These are phyloP conservation scores for Eretmocerus hayati DNA, from an alignment of 2,888 invertebrate species.

Conservation along the genomic window DNA sequence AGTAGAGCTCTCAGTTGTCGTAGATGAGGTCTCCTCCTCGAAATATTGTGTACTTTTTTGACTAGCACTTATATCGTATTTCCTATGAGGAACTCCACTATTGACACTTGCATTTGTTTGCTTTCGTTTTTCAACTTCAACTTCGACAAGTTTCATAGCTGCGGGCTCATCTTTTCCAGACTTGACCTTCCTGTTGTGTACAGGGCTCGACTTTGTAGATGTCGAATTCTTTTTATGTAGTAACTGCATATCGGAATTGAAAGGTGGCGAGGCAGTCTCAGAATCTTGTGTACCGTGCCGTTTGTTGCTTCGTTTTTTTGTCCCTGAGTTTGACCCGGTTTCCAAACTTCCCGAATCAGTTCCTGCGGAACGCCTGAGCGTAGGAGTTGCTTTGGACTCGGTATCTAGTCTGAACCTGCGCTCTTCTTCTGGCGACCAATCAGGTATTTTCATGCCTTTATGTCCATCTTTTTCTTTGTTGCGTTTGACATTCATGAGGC, in stretches of 20 bases:
- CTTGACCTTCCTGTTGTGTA: conserved; percentile 33
- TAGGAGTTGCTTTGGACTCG: conserved; percentile 33
- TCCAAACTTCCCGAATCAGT: conserved; percentile 26
- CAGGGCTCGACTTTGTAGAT: conserved; percentile 34
- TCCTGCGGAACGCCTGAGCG: conserved; percentile 24
- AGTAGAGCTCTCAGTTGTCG: conserved; percentile 63
- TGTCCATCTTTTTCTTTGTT: conserved; percentile 35
- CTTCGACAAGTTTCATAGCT: conserved; percentile 30
- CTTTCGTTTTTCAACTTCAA: conserved; percentile 35
- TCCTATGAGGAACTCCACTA: conserved; percentile 35
- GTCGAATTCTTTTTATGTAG: conserved; percentile 11
- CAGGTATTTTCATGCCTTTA: conserved; percentile 35
- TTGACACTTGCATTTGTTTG: conserved; percentile 26
- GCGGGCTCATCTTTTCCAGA: conserved; percentile 34
- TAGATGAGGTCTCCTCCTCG: conserved; percentile 65
- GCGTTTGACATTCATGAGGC: conserved; percentile 37
- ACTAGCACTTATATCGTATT: conserved; percentile 39
- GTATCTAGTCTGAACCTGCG: conserved; percentile 36
- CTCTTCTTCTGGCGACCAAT: conserved; percentile 41
- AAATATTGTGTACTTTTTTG: conserved; percentile 44
- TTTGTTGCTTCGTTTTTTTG: conserved; percentile 23
- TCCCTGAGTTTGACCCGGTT: conserved; percentile 9
- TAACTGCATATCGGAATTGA: conserved; percentile 5
- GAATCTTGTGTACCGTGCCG: conserved; percentile 24
- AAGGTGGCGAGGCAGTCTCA: background rate